Base-by-base conservation (phyloP, 2,888 invertebrate genomes). In the Perizoma flavofasciatum region DNA sequence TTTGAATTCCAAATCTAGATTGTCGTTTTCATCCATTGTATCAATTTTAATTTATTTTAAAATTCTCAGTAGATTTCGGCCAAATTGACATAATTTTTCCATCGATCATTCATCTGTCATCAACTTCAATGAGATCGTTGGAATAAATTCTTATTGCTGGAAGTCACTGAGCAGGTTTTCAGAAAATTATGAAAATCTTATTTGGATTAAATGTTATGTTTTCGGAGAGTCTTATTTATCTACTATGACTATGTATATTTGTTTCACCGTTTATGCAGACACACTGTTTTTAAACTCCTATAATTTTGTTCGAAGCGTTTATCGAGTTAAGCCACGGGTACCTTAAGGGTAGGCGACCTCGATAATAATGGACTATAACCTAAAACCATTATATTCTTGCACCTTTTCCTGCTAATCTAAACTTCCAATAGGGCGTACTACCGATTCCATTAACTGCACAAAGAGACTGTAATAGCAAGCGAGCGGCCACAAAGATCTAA, bases 1-100 rank as follows among this genome's bases (percentile, higher is more conserved):
- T 73, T 84, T 88, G 61, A 78, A 91, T 72, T 89, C 89, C 35
- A 75, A 63, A 60, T 92, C 91, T 5, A 88, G 74, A 72, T 74
- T 78, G 49, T 81, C 76, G 56, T 72, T 75, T 66, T 82, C 81
- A 34, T 85, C 82, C 89, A 89, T 89, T 51, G 37, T 43, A 56
- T 53, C 48, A 59, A 55, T 57, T n/a, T 53, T 35, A 48, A 53
- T 52, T 6, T 52, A 11, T 2, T 33, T 10, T 3, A 0, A 11
- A 48, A 35, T 6, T 11, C 37, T 48, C 33, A 8, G 22, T 6
- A 45, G 8, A 7, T 32, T 37, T 44, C 5, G 6, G 49, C 54
- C 53, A 5, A 53, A 43, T 45, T 50, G 49, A 40, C 54, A 53
- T 44, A 45, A 48, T 47, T 8, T 10, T n/a, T 10, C 10, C 46